Evolutionary conservation across 2,113 vertebrate genomes (phyloP), one percentile per base, ranked within the genome.

Genomic region (Elaphurus davidianus): DNA sequence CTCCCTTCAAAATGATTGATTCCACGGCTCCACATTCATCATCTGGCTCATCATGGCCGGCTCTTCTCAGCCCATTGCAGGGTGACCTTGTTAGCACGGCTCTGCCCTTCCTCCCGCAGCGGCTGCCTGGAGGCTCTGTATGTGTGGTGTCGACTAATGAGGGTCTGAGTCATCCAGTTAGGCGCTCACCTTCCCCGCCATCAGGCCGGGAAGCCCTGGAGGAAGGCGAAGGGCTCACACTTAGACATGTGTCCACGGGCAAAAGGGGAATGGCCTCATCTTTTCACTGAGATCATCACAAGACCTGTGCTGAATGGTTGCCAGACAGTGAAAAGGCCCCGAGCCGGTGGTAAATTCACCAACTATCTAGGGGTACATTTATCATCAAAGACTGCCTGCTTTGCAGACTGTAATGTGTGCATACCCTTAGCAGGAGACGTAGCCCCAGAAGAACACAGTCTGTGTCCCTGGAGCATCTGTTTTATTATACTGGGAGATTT

Each of bases 1-100:
- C 36, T 76, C 50, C 30, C 85, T 98, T 98, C 96, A 11, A 74
- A 95, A 88, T 97, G 97, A 98, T 98, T 95, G 97, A 97, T 98
- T 92, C 88, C 33, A 55, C 9, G 81, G 96, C 93, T 98, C 92
- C 86, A 91, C 74, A 50, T 98, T 96, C 96, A 98, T 98, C 92
- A 93, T 93, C 97, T 92, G 62, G 67, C 84, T 95, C 78, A 43
- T 95, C 87, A 59, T 97, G 98, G 98, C 96, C 94, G 96, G 54
- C 28, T 67, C 86, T 40, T 96, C 88, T 74, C 25, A 50, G 59
- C 87, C 64, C 2, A 1, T 21, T 54, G 64, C 54, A 71, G 86
- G 30, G n/a, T 43, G 96, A 98, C 95, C 97, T 98, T 82, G 91
- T 94, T 67, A 86, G 62, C 57, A 7, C 15, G 45, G 83, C 93